phyloP scores from a whole-genome alignment of 2,888 invertebrate species.

The Tenthredo distinguenda region DNA sequence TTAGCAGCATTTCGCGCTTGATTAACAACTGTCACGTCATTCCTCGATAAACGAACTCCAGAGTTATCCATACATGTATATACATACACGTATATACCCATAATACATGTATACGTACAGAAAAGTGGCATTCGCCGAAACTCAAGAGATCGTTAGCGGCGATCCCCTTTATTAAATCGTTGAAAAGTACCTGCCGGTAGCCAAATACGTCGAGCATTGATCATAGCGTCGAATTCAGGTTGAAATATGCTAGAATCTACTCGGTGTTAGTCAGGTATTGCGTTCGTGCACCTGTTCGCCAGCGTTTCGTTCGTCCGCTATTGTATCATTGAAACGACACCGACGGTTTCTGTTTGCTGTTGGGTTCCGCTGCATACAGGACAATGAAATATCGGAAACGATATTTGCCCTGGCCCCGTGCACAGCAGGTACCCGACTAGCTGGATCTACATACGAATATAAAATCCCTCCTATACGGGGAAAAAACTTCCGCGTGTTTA shows the following conservation, averaged over 20 bases:
- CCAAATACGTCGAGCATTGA: not conserved
- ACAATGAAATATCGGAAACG: conserved; percentile 37
- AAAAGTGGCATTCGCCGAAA: not conserved
- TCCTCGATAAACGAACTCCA: not conserved
- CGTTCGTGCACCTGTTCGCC: not conserved
- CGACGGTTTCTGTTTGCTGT: conserved; percentile 20
- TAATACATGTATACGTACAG: too few relatives aligned
- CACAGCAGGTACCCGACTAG: not conserved
- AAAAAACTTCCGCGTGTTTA: not conserved
- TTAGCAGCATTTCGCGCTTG: conserved; percentile 31
- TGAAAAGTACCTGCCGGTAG: not conserved
- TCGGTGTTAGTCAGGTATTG: not conserved
- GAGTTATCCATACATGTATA: too few relatives aligned
- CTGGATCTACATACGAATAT: not conserved
- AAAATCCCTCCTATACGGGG: not conserved
- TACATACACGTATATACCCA: too few relatives aligned
- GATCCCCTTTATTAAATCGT: not conserved
- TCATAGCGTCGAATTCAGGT: not conserved
- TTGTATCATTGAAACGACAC: conserved; percentile 31
- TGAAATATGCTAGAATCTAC: not conserved
- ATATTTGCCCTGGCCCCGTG: conserved; percentile 5
- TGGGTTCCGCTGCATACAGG: conserved; percentile 19
- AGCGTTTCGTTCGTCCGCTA: not conserved
- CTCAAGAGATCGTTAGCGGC: not conserved
- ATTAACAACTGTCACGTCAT: not conserved